Conservation (phyloP, 2,888 invertebrate genomes). For the Drosophila tanythrix region DNA sequence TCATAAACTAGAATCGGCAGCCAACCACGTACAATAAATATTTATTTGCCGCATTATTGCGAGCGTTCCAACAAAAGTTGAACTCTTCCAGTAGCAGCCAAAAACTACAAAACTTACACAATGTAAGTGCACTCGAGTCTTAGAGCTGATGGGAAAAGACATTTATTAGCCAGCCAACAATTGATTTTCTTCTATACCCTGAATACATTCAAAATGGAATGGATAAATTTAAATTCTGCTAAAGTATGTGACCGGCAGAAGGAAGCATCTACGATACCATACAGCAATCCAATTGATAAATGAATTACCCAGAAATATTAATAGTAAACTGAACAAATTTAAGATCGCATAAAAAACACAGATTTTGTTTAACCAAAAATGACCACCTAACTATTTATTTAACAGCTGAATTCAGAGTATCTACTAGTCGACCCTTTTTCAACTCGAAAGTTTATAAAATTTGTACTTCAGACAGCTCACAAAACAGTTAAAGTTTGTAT, state of each 20-base stretch:
- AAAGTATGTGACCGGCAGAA: not conserved
- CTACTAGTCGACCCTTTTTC: not conserved
- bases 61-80: slow-evolving; percentile 33
- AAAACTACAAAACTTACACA: slow-evolving; percentile 18
- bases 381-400: not conserved
- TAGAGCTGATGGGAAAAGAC: slow-evolving; percentile 1
- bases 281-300: not conserved
- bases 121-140: slow-evolving; percentile 32
- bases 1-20: slow-evolving; percentile 40
- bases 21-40: slow-evolving; percentile 66
- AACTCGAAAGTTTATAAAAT: not conserved
- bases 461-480: slow-evolving; percentile 22
- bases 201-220: not conserved
- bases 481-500: slow-evolving; percentile 10
- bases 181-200: slow-evolving; percentile 4
- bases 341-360: not conserved
- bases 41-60: slow-evolving; percentile 59
- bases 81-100: slow-evolving; percentile 39
- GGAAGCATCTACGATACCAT: not conserved
- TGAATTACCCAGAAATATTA: not conserved
- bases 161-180: slow-evolving; percentile 32
- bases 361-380: not conserved
- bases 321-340: not conserved
- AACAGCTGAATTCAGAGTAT: not conserved
- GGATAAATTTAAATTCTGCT: not conserved